These are phyloP conservation scores for Typhlomys cinereus DNA, from an alignment of 2,113 vertebrate species.

Conservation along the genomic window DNA sequence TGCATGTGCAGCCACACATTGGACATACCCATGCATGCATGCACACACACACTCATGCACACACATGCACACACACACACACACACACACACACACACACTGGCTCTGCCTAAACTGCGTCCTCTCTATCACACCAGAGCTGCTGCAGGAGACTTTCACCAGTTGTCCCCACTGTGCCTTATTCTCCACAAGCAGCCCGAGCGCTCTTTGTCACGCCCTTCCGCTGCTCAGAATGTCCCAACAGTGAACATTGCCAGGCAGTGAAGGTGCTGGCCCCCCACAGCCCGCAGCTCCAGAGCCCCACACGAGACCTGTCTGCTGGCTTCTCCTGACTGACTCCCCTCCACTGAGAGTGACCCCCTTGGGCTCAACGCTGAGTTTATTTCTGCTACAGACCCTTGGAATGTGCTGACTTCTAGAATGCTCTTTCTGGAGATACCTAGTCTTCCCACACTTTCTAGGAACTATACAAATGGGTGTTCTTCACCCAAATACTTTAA, in stretches of 20 bases:
- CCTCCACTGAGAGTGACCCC: background rate
- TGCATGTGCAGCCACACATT: background rate
- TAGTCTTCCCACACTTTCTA: background rate
- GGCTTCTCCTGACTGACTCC: background rate
- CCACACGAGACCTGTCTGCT: no score
- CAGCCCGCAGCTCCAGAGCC: background rate
- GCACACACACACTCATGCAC: background rate
- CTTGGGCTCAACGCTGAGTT: background rate
- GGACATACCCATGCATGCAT: background rate
- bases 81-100: background rate
- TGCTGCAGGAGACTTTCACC: background rate
- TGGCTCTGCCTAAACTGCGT: background rate
- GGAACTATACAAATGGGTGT: background rate
- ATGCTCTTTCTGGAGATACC: background rate
- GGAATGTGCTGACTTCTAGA: background rate
- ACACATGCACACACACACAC: background rate
- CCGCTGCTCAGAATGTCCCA: background rate
- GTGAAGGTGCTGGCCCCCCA: background rate
- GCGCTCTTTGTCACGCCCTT: no score
- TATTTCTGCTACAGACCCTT: background rate
- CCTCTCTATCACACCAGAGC: background rate
- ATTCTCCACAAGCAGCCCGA: no score
- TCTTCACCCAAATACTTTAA: background rate
- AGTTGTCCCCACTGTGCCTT: background rate
- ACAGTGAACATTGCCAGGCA: accelerated